Base-by-base conservation (phyloP, 37 sponge, comb jelly and placozoan species). In the Halisarca cf. caerulea region DNA sequence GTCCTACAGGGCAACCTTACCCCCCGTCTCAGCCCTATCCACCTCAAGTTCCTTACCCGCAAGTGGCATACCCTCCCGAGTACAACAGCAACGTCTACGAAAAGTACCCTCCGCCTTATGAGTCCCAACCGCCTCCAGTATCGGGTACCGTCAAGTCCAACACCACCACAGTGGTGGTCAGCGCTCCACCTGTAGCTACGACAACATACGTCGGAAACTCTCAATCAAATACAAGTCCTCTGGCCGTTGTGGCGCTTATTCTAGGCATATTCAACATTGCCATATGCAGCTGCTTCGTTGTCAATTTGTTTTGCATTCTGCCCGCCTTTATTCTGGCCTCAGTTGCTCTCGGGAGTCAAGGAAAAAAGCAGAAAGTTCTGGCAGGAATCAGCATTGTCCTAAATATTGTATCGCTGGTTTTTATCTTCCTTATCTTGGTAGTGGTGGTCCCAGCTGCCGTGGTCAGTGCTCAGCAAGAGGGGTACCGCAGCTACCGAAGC, bases 141-240 rank as follows among this genome's bases (percentile, higher is more conserved):
- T 47, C 11, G 9, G 11, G 6, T 6, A 6, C 30, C 6, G 18
- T 23, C 64, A 62, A 6, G 64, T 62, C 64, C 6, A 28, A 30
- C n/a, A 62, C 40, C 66, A 14, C 8, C n/a, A 64, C 66, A 30
- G 72, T 71, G 20, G 72, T 71, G 8, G 72, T 71, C 21, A 36
- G 20, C 5, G 21, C 37, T 38, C 72, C 23, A 36, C 72, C 72
- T 20, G 5, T 18, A 38, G 72, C 72, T 18, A 36, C 72, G 38
- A 71, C 72, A 32, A 32, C 40, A 9, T 7, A 15, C 5, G 37
- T 36, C 27, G 23, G 8, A 15, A 18, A 5, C 30, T 18, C 72
- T 17, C 40, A 5, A 5, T 8, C 9, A 18, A 18, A 5, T 6
- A 36, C 14, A 20, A 71, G 72, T 32, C 5, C 7, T 71, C 8